Base-by-base conservation (phyloP, 1,140 invertebrate species). In the Aphaenogaster rudis region DNA sequence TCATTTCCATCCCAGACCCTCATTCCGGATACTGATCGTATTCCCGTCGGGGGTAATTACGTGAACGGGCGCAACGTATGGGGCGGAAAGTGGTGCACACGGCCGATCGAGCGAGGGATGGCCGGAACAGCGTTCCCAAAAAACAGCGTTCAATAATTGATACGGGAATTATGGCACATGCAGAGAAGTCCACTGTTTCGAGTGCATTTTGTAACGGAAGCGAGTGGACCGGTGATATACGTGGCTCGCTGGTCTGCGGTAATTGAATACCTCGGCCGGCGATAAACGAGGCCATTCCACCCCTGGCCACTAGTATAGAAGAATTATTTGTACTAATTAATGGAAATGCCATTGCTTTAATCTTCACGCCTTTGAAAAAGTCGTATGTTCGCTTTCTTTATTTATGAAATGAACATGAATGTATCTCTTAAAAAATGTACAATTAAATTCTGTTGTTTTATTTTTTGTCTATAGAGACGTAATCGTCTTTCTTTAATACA, bases 261-360 rank as follows among this genome's bases (percentile, higher is more conserved):
- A 88, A 88, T 86, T 86, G 82, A 88, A 88, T 88, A 74, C 64
- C 57, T 61, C 52, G 21, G 36, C 48, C 15, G 17, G 79, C 77
- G 85, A 86, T 86, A 88, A 88, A 86, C 85, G 69, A 86, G 67
- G 48, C 76, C 42, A 66, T 59, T 86, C 9, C 7, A 33, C 45
- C 42, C 13, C 52, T 71, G 42, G 11, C 13, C 17, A 0, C 33
- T 66, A 63, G 15, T 74, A 61, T 63, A 61, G 42, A 84, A 84
- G 69, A 86, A 88, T 86, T 88, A 86, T 88, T 86, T 59, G 76
- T 59, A 59, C 50, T 80, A 69, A 86, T 88, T 86, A 80, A 88
- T 86, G 67, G 39, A 80, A 88, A 74, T 57, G n/a, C 15, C 39
- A 50, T 57, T 42, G 39, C 33, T n/a, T 57, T 45, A 45, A 50